Evolutionary conservation across 2,888 invertebrate genomes (phyloP), one percentile per base, ranked within the genome.

Genomic region (Muscina levida): DNA sequence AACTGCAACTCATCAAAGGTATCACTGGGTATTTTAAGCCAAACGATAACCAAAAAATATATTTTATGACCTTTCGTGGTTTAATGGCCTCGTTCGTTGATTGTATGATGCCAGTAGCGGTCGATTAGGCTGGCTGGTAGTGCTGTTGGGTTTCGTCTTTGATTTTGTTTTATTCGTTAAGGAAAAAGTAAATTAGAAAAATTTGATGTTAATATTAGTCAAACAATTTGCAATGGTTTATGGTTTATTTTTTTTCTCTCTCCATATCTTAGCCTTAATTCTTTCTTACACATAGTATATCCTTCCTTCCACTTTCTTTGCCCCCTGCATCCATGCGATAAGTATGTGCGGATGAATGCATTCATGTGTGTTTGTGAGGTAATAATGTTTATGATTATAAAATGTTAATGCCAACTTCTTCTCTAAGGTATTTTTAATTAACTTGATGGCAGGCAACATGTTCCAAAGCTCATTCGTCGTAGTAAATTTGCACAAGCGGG

Each of bases 381-480:
- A 57, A 67, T 67, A 17, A 67, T 66, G 56, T 74, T 71, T 79
- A 70, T 68, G 66, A 66, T 70, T 68, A 53, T 57, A 46, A 53
- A 70, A 73, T 71, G 31, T 70, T 22, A 51, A 51, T 72, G 62
- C 51, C 37, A 71, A 44, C 44, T 48, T 62, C 57, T 46, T 44
- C 62, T 79, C 51, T 11, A 72, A 75, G 67, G 74, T 62, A 79
- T 75, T 79, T 79, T 75, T 79, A 75, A 79, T 72, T 75, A 75
- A 74, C 79, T 62, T 75, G 62, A 70, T 75, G 62, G 75, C 62
- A 62, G 62, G 62, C 59, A 37, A 31, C 31, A 74, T 74, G 39
- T 71, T 59, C 62, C 19, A 15, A 13, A 17, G 59, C 39, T 59
- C 39, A 59, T 37, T 39, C 17, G 15, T 59, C 57, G n/a, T n/a